phyloP scores from a whole-genome alignment of 1,140 invertebrate genomes.

The Yoshiicerus persimilis region DNA sequence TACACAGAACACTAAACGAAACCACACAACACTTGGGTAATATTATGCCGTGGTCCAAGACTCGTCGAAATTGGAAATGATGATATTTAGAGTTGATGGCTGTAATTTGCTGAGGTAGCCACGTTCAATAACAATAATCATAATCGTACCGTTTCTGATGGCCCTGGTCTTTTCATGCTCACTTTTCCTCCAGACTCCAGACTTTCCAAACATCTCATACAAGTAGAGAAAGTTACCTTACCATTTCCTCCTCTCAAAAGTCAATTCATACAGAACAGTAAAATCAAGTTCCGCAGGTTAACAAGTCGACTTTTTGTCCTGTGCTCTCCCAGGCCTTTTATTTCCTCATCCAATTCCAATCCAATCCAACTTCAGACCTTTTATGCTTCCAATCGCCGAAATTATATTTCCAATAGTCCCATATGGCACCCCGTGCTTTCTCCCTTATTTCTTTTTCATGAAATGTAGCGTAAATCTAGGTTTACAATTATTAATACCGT shows the following conservation, averaged over 20 bases:
- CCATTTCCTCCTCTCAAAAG: not conserved
- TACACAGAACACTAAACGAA: not conserved
- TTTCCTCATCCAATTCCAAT: not conserved
- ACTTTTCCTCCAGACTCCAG: not conserved
- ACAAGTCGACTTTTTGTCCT: not conserved
- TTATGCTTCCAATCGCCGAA: not conserved
- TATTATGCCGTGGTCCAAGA: not conserved
- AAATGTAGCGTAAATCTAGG: not conserved
- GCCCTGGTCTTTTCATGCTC: too few relatives aligned
- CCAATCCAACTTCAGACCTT: too few relatives aligned
- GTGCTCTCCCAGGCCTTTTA: not conserved
- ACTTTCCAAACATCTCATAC: not conserved
- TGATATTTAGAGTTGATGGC: not conserved
- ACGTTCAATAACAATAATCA: constrained; percentile 6
- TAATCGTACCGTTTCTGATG: not conserved
- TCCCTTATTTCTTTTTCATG: not conserved
- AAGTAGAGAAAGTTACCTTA: not conserved
- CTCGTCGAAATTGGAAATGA: not conserved
- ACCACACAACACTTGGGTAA: not conserved
- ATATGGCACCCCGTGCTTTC: not conserved
- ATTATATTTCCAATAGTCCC: not conserved
- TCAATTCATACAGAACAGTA: not conserved
- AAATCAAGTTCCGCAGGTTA: not conserved
- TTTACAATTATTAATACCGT: not conserved
- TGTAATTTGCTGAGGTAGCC: not conserved